Conservation (phyloP, 2,797 vertebrate genomes). For the Anguilla megastoma region DNA sequence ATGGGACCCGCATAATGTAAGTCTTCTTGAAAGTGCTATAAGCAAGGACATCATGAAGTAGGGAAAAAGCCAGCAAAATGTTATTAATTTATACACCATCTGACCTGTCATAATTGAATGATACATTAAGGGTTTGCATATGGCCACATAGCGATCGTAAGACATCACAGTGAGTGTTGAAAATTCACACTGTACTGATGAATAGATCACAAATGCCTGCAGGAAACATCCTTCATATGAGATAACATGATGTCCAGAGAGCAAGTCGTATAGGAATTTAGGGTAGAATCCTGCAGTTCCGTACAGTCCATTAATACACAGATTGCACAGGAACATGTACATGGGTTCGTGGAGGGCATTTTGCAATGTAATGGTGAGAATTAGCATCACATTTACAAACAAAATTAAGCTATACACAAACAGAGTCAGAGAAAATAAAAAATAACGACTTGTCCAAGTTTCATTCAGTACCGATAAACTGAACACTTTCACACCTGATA, state of each 20-base stretch:
- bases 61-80: conserved; percentile 37
- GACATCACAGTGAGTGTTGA: conserved; percentile 42
- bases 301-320: conserved; percentile 27
- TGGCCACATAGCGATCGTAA: conserved; percentile 42
- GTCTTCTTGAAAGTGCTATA: neutral
- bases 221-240: conserved; percentile 4
- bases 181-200: conserved; percentile 38
- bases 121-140: conserved; percentile 43
- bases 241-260: conserved; percentile 3
- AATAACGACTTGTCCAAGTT: neutral
- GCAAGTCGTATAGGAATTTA: conserved; percentile 9
- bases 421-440: conserved; percentile 6
- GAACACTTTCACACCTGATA: neutral
- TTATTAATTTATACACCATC: conserved; percentile 26
- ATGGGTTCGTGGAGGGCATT: conserved; percentile 21
- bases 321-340: conserved; percentile 27
- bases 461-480: neutral
- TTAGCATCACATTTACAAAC: neutral
- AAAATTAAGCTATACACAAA: conserved; percentile 22
- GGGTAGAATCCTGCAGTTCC: conserved; percentile 23
- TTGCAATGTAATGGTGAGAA: neutral
- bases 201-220: conserved; percentile 12
- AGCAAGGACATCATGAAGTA: conserved; percentile 6
- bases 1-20: conserved; percentile 36
- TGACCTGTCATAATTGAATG: conserved; percentile 29